Percentiles rank a stretch among this genome's conserved stretches.
Evolutionary conservation across 2,797 vertebrate genomes (phyloP).

Genomic region (Eulemur rubriventer): DNA sequence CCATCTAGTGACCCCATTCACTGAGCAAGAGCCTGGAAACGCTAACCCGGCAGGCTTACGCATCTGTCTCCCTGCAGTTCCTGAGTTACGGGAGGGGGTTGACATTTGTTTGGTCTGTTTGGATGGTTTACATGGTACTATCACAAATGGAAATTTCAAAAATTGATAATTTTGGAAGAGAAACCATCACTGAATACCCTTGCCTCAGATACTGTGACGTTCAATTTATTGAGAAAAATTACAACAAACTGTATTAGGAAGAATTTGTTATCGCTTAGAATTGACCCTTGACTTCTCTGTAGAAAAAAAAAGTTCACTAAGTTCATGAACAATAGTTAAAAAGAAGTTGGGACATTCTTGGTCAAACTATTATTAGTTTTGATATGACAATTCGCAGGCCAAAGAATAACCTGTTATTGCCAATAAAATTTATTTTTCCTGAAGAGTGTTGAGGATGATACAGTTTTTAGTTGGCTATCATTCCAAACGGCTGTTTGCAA

Average conservation of each 20-base stretch:
- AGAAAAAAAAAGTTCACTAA: neutral
- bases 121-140: fast-evolving
- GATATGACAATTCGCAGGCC: neutral
- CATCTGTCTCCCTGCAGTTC: fast-evolving
- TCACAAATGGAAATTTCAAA: neutral
- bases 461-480: neutral
- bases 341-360: neutral
- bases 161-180: neutral
- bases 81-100: fast-evolving
- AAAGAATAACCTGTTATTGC: neutral
- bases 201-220: neutral
- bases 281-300: neutral
- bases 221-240: neutral
- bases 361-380: neutral
- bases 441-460: neutral
- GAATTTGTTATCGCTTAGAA: neutral
- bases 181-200: neutral
- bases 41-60: fast-evolving
- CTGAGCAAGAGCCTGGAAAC: neutral
- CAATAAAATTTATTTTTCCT: neutral
- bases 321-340: neutral
- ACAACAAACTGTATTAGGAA: neutral
- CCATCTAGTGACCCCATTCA: neutral
- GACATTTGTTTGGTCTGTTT: neutral
- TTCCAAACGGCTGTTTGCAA: neutral